Evolutionary conservation across 2,888 invertebrate genomes (phyloP), one percentile per base, ranked within the genome.

Genomic region (Cosmia trapezina): DNA sequence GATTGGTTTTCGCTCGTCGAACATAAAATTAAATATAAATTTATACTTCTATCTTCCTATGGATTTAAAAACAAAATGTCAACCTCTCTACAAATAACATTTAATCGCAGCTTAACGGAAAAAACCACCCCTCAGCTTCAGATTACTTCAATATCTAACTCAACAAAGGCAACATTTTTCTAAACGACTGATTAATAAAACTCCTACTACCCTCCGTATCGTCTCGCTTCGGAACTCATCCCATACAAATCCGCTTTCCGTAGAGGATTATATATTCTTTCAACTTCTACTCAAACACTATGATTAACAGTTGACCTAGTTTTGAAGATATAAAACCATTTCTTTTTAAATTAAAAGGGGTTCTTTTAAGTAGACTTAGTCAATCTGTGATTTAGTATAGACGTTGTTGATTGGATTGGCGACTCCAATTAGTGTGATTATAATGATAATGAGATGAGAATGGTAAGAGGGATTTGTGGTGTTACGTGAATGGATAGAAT

Each of bases 181-280:
- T 85, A 79, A 79, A 45, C 73, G 67, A n/a, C 45, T 79, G 76
- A 82, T 76, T 83, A 76, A 76, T 74, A 71, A 73, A 75, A 69
- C 65, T 54, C 54, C 6, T 12, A 47, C 61, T 59, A 63, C 14
- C 33, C 47, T 45, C 22, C 49, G 59, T 68, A 64, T 71, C 49
- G 33, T 37, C 28, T 53, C 73, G 71, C 80, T 75, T 41, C 66
- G 67, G 60, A 80, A 72, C 79, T 77, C 78, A 73, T 80, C 75
- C 63, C 64, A 73, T 65, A 80, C 76, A 86, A 86, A 86, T 77
- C 82, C 69, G 28, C 64, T 62, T 28, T 67, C 82, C 74, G 62
- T 59, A 22, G 82, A 45, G 84, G 73, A 82, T 84, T 80, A 78
- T 73, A 86, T 77, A 84, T 84, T 86, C 86, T 86, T 76, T 77